Base-by-base conservation (phyloP, 2,113 vertebrate species). In the Suricata suricatta region DNA sequence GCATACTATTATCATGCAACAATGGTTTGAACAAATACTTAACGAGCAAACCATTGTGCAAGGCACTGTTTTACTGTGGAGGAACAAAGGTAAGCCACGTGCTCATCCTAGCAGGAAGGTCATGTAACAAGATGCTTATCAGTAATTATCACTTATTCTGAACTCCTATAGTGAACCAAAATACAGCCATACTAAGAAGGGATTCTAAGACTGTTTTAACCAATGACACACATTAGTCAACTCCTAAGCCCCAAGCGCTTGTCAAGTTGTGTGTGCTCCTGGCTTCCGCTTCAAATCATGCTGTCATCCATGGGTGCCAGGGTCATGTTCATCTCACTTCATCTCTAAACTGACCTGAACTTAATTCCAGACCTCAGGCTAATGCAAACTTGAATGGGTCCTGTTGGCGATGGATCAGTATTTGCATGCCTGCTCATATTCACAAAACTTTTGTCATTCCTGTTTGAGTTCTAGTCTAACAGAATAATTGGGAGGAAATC, bases 381-480 rank as follows among this genome's bases (percentile, higher is more conserved):
- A 81, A 95, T 76, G 74, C 44, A 54, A 57, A 38, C 47, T 60
- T 76, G 38, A 60, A 87, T 77, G 23, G n/a, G 64, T 72, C 2
- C 94, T 94, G 69, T 69, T 93, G n/a, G 60, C 12, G 84, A 38
- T 23, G 54, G 7, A 0, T 87, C 52, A 41, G 57, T 54, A 33
- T 81, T 94, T 95, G 71, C 41, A 63, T 6, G 29, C 5, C 29
- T 25, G 74, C 96, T 80, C 41, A 64, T 52, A 83, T 76, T 97
- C 92, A 88, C 88, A 82, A 69, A 27, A 33, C 50, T 63, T 96
- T 96, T 25, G 71, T 87, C 69, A 88, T 92, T 90, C 23, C 92
- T 80, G 50, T 33, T 69, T 71, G 31, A 92, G 66, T 54, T 97
- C 25, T 21, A 52, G 76, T 29, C 52, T 90, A 68, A 97, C 94